Conservation (phyloP, 2,888 invertebrate genomes). For the Perdita meconis region DNA sequence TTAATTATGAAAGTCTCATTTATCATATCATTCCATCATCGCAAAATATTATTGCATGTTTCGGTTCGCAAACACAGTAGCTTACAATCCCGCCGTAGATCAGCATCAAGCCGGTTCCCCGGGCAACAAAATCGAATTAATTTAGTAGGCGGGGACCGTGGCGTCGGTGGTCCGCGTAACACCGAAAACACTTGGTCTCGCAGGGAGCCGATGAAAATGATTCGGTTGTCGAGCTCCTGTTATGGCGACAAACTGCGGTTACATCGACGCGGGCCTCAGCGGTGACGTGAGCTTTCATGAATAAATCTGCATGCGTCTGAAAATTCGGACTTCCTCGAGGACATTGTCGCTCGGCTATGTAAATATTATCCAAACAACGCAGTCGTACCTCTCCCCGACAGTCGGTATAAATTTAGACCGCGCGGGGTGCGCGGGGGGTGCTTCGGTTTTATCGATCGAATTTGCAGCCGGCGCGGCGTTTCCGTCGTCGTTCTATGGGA, state of each 20-base stretch:
- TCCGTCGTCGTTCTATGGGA: slow-evolving; percentile 16
- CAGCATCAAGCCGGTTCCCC: too few species aligned
- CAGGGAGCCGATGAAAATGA: slow-evolving; percentile 25
- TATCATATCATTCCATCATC: too few species aligned
- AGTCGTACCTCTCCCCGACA: slow-evolving; percentile 42
- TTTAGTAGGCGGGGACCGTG: too few species aligned
- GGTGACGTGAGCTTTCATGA: slow-evolving; percentile 40
- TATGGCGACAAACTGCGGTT: slow-evolving; percentile 25
- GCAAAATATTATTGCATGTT: too few species aligned
- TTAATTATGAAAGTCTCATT: too few species aligned
- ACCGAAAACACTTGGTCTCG: background rate
- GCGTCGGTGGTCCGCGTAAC: background rate
- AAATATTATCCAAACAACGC: slow-evolving; percentile 61
- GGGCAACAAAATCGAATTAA: background rate
- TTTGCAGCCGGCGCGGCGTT: slow-evolving; percentile 18
- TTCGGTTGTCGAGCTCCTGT: slow-evolving; percentile 14
- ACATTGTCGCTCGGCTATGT: slow-evolving; percentile 42
- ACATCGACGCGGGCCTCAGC: slow-evolving; percentile 9
- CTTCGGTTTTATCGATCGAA: slow-evolving; percentile 44
- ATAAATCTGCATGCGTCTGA: slow-evolving; percentile 58
- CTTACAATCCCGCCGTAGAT: too few species aligned
- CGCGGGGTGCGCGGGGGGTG: slow-evolving; percentile 32
- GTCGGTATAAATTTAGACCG: slow-evolving; percentile 56
- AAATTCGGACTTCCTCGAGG: slow-evolving; percentile 35
- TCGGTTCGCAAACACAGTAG: too few species aligned